phyloP scores from a whole-genome alignment of 2,113 vertebrate genomes.

The Arvicanthis niloticus region DNA sequence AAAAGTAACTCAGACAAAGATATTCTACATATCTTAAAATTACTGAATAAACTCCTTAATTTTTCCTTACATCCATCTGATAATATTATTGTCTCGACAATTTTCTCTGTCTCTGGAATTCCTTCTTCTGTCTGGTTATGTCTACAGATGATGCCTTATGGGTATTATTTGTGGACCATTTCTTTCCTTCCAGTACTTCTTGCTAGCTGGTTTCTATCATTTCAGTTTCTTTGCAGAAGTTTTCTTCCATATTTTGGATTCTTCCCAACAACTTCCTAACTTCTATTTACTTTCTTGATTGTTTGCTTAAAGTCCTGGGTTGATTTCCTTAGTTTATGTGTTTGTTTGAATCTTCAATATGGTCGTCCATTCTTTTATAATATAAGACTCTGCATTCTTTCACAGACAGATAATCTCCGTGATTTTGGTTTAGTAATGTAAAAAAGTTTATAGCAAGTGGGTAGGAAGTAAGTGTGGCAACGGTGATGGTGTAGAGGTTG shows the following conservation, averaged over 20 bases:
- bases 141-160: neutral
- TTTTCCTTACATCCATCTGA: neutral
- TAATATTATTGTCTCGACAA: neutral
- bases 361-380: neutral
- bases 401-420: neutral
- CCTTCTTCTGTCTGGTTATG: neutral
- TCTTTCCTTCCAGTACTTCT: neutral
- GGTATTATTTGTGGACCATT: too few relatives aligned
- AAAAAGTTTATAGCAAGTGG: neutral
- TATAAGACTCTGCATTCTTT: neutral
- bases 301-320: neutral
- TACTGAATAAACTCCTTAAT: neutral
- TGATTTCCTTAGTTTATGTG: neutral
- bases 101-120: neutral
- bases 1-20: neutral
- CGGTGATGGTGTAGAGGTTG: too few relatives aligned
- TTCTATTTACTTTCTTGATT: neutral
- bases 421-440: neutral
- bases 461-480: neutral
- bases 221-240: neutral
- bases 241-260: neutral
- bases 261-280: neutral
- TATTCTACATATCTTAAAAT: neutral
- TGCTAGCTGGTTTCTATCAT: neutral
- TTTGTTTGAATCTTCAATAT: neutral